Conservation (phyloP, 2,113 vertebrate genomes). For the Noctilio leporinus region DNA sequence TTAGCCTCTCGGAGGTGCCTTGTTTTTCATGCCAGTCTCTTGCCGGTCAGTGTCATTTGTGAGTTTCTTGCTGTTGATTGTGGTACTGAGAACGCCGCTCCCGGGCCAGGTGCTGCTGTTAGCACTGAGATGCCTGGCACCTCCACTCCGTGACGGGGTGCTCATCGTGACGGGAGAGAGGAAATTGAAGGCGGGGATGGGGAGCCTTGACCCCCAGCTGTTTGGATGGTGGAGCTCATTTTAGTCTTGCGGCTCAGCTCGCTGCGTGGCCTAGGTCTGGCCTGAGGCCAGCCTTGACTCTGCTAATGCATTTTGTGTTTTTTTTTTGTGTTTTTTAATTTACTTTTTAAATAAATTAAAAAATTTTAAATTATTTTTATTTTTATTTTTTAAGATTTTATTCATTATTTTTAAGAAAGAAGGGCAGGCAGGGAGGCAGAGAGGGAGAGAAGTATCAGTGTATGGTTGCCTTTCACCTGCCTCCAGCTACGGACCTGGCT, state of each 20-base stretch:
- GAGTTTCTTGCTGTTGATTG: not conserved
- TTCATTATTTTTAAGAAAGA: too few relatives aligned
- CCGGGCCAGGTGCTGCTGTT: rapidly evolving
- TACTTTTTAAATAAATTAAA: too few relatives aligned
- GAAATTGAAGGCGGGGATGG: not conserved
- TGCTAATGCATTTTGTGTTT: not conserved
- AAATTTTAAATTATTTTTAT: too few relatives aligned
- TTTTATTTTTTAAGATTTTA: too few relatives aligned
- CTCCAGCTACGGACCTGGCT: too few relatives aligned
- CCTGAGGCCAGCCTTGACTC: not conserved
- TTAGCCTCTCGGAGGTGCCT: not conserved
- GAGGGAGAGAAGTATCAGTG: too few relatives aligned
- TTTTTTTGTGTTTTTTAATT: too few relatives aligned
- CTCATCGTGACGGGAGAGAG: not conserved
- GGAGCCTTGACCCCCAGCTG: rapidly evolving
- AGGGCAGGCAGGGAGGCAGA: too few relatives aligned
- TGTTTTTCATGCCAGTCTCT: not conserved
- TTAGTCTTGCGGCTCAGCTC: rapidly evolving
- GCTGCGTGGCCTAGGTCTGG: not conserved
- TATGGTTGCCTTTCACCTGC: too few relatives aligned
- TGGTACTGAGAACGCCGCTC: not conserved
- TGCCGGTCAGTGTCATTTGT: too few relatives aligned
- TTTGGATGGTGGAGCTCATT: not conserved
- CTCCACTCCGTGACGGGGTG: not conserved
- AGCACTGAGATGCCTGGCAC: too few relatives aligned